Evolutionary conservation across 2,888 invertebrate species (phyloP), one percentile per base, ranked within the genome.

Genomic region (Ephialtes manifestator): DNA sequence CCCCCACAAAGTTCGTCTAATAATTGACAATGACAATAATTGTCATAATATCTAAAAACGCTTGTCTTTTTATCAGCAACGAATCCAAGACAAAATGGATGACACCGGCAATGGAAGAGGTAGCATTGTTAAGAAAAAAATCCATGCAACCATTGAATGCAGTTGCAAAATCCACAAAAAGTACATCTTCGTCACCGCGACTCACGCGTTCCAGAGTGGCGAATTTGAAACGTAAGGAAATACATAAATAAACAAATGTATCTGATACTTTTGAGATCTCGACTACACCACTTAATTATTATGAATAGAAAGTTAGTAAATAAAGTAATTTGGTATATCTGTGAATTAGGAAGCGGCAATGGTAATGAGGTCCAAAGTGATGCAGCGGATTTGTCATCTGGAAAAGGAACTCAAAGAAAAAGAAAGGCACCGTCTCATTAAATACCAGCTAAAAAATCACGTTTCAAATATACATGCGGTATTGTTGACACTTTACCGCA

Each of bases 71-170:
- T 71, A 58, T 53, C 10, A 78, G 89, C 72, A 90, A 87, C 63
- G 93, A 93, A 4, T 77, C 90, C 18, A 93, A 91, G 82, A 77
- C 90, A 20, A 93, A 92, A 81, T 93, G 92, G 92, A 93, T 93
- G 93, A 93, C 93, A 76, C 93, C 93, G 15, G 93, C 93, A 4
- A 93, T 93, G 93, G 93, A 93, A 86, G 92, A 93, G 88, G 87
- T 93, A 53, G 91, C 90, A 39, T 90, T 89, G 81, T 87, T 93
- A 78, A 92, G 84, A 76, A 92, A 92, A 84, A 91, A 89, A 83
- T 67, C 76, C 1, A 67, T 68, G 60, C 84, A 86, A 86, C 18
- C 76, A 63, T 79, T 74, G 60, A 72, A 70, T 15, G 78, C 86
- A 60, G 63, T 72, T 53, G 35, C 85, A 5, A 65, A 88, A 24